Evolutionary conservation across 1,140 invertebrate genomes (phyloP), one percentile per base, ranked within the genome.

Genomic region (Lasaia peninsularis): DNA sequence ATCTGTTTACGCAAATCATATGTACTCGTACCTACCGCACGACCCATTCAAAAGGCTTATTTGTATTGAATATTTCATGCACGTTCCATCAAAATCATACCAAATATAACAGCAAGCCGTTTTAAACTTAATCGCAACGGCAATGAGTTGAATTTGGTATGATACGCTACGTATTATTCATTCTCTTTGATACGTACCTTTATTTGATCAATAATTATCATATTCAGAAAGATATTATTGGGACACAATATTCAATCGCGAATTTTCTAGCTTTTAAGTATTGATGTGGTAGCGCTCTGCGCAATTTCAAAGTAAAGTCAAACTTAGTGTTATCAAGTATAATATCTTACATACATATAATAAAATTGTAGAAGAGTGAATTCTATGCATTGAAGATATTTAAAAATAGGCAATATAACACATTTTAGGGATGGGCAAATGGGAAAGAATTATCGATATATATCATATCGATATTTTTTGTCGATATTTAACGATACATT

Each of bases 41-140:
- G 61, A 58, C n/a, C 58, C 56, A 69, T 69, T 66, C 64, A 66
- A 61, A 69, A 63, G 67, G 58, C 59, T 63, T 69, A 53, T 69
- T 69, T 66, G 67, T 59, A 61, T 62, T 61, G 64, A 61, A 69
- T 69, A 62, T 63, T 56, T 54, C 67, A 58, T 65, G 62, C 59
- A 51, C 61, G 49, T 37, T 60, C 53, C 40, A 56, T 60, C 56
- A 31, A 60, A 65, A 62, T 55, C 21, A 48, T 48, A 6, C 10
- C 11, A 48, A 21, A 48, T n/a, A 21, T 18, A 21, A 11, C n/a
- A 2, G 3, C 44, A 48, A 24, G 20, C 44, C 3, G 2, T 31
- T 37, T 34, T 52, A 6, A 1, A 24, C 54, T 31, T 28, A 56
- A 57, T 34, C n/a, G 1, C 6, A n/a, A 21, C n/a, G 18, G 0